phyloP scores from a whole-genome alignment of 2,113 vertebrate species.

The Chlorocebus sabaeus region DNA sequence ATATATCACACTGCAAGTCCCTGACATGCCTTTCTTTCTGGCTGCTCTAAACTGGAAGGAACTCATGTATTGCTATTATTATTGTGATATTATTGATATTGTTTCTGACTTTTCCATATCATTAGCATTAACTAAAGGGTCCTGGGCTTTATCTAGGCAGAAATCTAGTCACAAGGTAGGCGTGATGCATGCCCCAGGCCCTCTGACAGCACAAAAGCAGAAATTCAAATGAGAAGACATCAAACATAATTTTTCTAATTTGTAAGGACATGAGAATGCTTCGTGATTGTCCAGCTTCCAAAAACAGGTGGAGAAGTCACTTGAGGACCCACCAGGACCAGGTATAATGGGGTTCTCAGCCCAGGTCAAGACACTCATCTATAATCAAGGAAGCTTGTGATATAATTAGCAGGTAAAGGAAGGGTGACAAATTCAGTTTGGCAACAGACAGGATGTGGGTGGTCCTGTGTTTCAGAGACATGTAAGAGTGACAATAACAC shows the following conservation, averaged over 20 bases:
- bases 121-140: slow-evolving; percentile 75
- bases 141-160: slow-evolving; percentile 33
- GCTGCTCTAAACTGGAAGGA: slow-evolving; percentile 56
- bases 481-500: not conserved
- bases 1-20: slow-evolving; percentile 34
- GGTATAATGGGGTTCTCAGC: not conserved
- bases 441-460: not conserved
- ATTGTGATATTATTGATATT: slow-evolving; percentile 4
- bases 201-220: slow-evolving; percentile 69
- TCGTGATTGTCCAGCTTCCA: slow-evolving; percentile 68
- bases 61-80: slow-evolving; percentile 47
- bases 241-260: slow-evolving; percentile 58
- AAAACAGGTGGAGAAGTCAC: slow-evolving; percentile 11
- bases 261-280: slow-evolving; percentile 61
- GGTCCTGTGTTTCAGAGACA: not conserved
- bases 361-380: slow-evolving; percentile 53
- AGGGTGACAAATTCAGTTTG: not conserved
- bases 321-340: slow-evolving; percentile 20
- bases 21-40: slow-evolving; percentile 56
- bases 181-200: slow-evolving; percentile 23
- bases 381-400: not conserved
- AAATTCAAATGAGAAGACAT: slow-evolving; percentile 75
- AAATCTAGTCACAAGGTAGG: slow-evolving; percentile 47
- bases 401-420: not conserved
- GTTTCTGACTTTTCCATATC: slow-evolving; percentile 69